A percentile compares a stretch with the other conserved stretches of the same genome.
Conservation (phyloP, 2,113 vertebrate species). For the Passerina amoena region DNA sequence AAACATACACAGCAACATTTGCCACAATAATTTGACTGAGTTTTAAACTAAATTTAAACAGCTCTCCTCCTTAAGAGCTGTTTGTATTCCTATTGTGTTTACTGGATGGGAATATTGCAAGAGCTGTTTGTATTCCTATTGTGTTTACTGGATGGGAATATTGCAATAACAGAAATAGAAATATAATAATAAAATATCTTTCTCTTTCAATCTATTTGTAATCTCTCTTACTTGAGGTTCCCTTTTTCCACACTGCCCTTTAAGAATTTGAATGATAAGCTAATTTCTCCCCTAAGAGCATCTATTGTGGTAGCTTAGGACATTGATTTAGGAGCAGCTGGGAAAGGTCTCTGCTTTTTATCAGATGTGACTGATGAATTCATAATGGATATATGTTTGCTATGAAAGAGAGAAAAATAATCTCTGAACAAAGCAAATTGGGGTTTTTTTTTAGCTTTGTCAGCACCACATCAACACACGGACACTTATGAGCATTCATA, state of each 20-base stretch:
- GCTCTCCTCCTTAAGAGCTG: background rate
- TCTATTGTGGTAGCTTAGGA: background rate
- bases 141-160: background rate
- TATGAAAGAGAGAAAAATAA: background rate
- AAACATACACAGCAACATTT: background rate
- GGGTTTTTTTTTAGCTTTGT: background rate
- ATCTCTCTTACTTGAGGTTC: background rate
- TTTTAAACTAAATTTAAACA: background rate
- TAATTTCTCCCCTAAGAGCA: background rate
- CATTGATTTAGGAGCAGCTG: background rate
- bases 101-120: background rate
- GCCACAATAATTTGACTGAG: background rate
- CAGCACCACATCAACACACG: background rate
- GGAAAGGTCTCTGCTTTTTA: background rate
- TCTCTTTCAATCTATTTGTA: background rate
- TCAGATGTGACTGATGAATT: background rate
- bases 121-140: background rate
- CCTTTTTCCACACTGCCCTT: fast-evolving
- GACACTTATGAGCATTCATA: fast-evolving
- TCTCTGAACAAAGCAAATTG: background rate
- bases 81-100: background rate
- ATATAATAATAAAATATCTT: background rate
- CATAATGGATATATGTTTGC: background rate
- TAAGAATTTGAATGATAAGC: background rate
- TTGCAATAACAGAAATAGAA: background rate